Conservation (phyloP, 2,888 invertebrate genomes). For the Meiosimyza platycephala region DNA sequence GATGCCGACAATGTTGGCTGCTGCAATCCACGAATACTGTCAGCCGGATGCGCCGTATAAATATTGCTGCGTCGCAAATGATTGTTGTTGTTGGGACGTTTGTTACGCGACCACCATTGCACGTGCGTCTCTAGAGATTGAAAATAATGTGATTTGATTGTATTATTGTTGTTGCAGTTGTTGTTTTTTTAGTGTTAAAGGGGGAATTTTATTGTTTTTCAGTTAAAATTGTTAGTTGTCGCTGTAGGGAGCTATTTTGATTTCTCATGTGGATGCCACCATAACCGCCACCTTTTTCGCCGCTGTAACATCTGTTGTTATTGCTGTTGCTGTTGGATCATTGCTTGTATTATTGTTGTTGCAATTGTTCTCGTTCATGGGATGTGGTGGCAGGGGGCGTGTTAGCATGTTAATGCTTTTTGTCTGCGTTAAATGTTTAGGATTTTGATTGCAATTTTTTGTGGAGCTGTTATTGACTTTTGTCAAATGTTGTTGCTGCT, state of each 20-base stretch:
- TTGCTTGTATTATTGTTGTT: slow-evolving; percentile 14
- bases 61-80: slow-evolving; percentile 66
- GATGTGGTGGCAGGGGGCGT: slow-evolving; percentile 43
- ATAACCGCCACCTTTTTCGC: slow-evolving; percentile 48
- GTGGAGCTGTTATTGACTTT: slow-evolving; percentile 33
- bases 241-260: slow-evolving; percentile 23
- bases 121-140: slow-evolving; percentile 64
- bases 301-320: not conserved
- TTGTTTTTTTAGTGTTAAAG: slow-evolving; percentile 34
- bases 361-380: slow-evolving; percentile 7
- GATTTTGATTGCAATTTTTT: slow-evolving; percentile 26
- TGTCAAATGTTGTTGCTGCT: slow-evolving; percentile 22
- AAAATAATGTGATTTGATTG: slow-evolving; percentile 28
- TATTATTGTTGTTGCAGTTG: slow-evolving; percentile 27
- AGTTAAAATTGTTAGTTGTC: not conserved
- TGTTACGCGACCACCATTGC: slow-evolving; percentile 68
- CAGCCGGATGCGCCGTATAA: slow-evolving; percentile 66
- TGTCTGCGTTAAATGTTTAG: slow-evolving; percentile 4
- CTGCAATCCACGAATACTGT: slow-evolving; percentile 65
- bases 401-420: slow-evolving; percentile 42
- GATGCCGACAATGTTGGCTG: slow-evolving; percentile 50
- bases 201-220: slow-evolving; percentile 2
- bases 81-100: slow-evolving; percentile 63
- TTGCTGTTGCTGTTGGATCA: not conserved
- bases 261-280: slow-evolving; percentile 42